Evolutionary conservation across 2,888 invertebrate species (phyloP).

Genomic region (Caenorhabditis angaria): DNA sequence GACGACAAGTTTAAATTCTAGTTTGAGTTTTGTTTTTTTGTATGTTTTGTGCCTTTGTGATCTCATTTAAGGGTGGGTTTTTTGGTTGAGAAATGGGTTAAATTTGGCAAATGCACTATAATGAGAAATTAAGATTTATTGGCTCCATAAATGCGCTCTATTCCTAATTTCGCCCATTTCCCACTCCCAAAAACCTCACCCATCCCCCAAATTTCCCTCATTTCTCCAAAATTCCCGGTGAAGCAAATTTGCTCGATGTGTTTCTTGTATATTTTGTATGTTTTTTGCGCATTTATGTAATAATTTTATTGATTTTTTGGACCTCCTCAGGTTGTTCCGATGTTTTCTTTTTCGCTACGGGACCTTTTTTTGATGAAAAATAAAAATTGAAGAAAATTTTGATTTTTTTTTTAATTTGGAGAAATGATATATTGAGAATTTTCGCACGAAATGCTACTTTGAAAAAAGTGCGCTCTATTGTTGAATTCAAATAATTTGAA

Average conservation of each 20-base stretch:
- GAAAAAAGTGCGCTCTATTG: no score
- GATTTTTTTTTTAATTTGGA: no score
- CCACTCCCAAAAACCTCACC: neutral
- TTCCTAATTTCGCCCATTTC: neutral
- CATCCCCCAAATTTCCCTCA: neutral
- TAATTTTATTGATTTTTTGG: neutral
- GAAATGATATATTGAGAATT: no score
- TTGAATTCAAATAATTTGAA: no score
- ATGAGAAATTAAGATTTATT: no score
- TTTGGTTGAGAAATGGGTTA: no score
- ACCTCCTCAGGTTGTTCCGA: neutral
- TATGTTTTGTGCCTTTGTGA: neutral
- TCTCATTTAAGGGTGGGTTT: no score
- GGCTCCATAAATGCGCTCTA: neutral
- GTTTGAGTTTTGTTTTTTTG: neutral
- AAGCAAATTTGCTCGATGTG: neutral
- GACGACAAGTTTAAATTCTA: constrained; percentile 54
- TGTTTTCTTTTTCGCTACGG: neutral
- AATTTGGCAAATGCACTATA: no score
- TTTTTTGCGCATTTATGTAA: constrained; percentile 12
- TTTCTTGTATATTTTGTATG: constrained; percentile 28
- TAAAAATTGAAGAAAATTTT: no score
- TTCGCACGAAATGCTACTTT: neutral
- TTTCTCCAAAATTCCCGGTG: no score
- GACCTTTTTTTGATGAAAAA: neutral